Evolutionary conservation across 1,140 invertebrate species (phyloP).

Genomic region (Phortica variegata): DNA sequence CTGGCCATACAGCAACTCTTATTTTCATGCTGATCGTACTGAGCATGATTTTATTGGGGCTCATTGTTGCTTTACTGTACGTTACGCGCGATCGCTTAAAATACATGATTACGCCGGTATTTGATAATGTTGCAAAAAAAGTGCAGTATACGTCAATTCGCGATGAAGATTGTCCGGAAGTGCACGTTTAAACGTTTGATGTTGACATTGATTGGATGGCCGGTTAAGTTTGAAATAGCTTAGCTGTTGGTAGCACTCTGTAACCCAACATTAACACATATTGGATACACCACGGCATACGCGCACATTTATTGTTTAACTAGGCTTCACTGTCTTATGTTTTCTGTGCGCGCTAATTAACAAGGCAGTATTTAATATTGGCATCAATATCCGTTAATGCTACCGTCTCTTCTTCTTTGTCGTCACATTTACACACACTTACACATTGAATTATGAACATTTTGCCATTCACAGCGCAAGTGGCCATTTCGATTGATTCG

Average conservation of each 20-base stretch:
- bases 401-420: conserved; percentile 10
- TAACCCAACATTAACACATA: too few relatives aligned
- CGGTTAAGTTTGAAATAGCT: too few relatives aligned
- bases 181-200: conserved; percentile 42
- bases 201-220: too few relatives aligned
- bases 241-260: too few relatives aligned
- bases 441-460: too few relatives aligned
- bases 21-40: conserved; percentile 63
- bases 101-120: conserved; percentile 64
- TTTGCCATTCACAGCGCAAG: conserved; percentile 34
- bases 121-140: conserved; percentile 68
- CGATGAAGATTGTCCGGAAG: conserved; percentile 58
- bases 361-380: too few relatives aligned
- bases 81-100: conserved; percentile 63
- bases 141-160: conserved; percentile 74
- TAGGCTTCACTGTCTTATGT: too few relatives aligned
- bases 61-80: conserved; percentile 63
- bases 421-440: too few relatives aligned
- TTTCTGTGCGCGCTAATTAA: too few relatives aligned
- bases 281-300: too few relatives aligned
- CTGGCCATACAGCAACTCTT: conserved; percentile 57
- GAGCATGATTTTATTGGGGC: conserved; percentile 60
- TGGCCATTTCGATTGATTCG: background rate
- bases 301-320: too few relatives aligned
- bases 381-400: too few relatives aligned